These are phyloP conservation scores for Boleophthalmus pectinirostris DNA, from an alignment of 2,113 vertebrate species.

Conservation along the genomic window DNA sequence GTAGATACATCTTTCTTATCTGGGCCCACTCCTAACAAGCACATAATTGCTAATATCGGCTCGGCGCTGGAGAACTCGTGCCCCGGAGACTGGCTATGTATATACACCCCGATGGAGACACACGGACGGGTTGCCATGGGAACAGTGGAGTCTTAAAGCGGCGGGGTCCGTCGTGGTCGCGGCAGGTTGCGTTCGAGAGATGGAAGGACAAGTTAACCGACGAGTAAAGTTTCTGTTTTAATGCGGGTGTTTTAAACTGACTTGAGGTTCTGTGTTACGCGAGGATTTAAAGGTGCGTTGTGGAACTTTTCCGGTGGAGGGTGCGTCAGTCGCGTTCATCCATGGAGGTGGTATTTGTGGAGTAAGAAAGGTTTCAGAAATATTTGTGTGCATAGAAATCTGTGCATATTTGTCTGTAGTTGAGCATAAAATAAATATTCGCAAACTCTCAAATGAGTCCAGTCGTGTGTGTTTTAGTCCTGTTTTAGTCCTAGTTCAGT, in stretches of 20 bases:
- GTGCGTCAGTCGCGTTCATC: too few species aligned
- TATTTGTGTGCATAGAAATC: too few species aligned
- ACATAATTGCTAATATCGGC: constrained; percentile 80
- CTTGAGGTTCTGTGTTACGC: neutral
- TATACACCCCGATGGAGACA: constrained; percentile 67
- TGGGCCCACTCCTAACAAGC: constrained; percentile 73
- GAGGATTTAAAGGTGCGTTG: too few species aligned
- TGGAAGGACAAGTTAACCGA: neutral
- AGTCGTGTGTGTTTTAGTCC: too few species aligned
- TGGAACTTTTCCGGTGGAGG: too few species aligned
- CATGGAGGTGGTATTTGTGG: too few species aligned
- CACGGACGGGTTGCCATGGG: constrained; percentile 70
- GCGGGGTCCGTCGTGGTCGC: neutral
- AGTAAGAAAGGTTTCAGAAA: too few species aligned
- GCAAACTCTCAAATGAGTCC: too few species aligned
- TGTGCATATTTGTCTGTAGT: too few species aligned
- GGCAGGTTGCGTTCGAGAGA: neutral
- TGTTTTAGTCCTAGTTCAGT: too few species aligned
- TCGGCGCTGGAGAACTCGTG: constrained; percentile 65
- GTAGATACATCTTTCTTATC: constrained; percentile 74
- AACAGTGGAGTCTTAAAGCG: constrained; percentile 65
- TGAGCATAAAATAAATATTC: too few species aligned
- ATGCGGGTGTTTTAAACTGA: too few species aligned
- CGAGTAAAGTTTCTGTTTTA: neutral
- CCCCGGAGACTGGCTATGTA: constrained; percentile 69